Conservation (phyloP, 1,140 invertebrate species). For the Nephila pilipes region DNA sequence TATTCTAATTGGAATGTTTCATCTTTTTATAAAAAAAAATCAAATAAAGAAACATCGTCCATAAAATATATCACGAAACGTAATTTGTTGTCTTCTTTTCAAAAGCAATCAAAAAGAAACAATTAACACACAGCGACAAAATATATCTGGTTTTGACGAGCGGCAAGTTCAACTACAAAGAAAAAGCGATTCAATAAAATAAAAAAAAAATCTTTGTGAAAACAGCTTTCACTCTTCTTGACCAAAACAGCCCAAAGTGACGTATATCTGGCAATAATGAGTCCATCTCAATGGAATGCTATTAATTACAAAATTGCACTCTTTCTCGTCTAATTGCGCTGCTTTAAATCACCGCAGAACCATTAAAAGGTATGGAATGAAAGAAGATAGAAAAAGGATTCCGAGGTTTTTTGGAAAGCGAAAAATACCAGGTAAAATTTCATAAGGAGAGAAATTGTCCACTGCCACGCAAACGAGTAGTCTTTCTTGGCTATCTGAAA, state of each 20-base stretch:
- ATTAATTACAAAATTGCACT: slow-evolving; percentile 27
- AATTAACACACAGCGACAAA: not conserved
- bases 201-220: not conserved
- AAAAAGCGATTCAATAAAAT: not conserved
- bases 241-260: not conserved
- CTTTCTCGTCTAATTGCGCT: not conserved
- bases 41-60: not conserved
- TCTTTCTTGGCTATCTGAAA: not conserved
- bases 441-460: not conserved
- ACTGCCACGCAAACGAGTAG: not conserved
- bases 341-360: not conserved
- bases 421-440: not conserved
- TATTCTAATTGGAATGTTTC: too few species aligned
- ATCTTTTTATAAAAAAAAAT: not conserved
- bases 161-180: not conserved
- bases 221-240: not conserved
- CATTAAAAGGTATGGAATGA: not conserved
- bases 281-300: not conserved
- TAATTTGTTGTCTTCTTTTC: not conserved
- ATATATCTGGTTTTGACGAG: not conserved
- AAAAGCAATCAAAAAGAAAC: not conserved
- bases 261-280: not conserved
- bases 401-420: not conserved
- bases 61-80: not conserved
- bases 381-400: not conserved